A percentile compares a stretch with the other conserved stretches of the same genome.
Evolutionary conservation across 1,140 invertebrate species (phyloP).

Genomic region (Octopus bimaculoides): DNA sequence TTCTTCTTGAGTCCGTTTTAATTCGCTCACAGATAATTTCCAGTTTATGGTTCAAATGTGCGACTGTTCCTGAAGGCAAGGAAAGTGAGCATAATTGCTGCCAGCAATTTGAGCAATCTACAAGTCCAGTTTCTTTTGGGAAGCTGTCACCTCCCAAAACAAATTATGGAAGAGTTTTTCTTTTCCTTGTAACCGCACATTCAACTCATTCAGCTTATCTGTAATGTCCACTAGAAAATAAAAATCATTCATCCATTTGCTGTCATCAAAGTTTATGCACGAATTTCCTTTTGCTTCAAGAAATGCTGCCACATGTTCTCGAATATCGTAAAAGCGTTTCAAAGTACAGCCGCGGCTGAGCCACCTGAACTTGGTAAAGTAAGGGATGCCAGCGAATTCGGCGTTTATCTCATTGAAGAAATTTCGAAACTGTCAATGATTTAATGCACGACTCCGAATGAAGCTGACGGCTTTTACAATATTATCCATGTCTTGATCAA

Average conservation of each 20-base stretch:
- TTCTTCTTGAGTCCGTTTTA: no score
- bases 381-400: not conserved
- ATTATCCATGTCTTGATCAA: not conserved
- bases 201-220: not conserved
- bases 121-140: no score
- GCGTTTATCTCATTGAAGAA: not conserved
- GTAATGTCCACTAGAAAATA: not conserved
- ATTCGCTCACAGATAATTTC: no score
- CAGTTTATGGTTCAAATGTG: no score
- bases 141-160: not conserved
- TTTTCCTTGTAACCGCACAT: not conserved
- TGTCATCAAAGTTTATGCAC: no score
- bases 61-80: no score
- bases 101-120: no score
- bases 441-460: not conserved
- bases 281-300: no score
- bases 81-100: no score
- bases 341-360: no score
- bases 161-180: not conserved
- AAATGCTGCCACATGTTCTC: no score
- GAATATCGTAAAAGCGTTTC: no score
- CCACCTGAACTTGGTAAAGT: not conserved
- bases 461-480: constrained; percentile 1
- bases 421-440: constrained; percentile 1
- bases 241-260: not conserved